Evolutionary conservation across 2,113 vertebrate species (phyloP), one percentile per base, ranked within the genome.

Genomic region (Syrrhaptes paradoxus): DNA sequence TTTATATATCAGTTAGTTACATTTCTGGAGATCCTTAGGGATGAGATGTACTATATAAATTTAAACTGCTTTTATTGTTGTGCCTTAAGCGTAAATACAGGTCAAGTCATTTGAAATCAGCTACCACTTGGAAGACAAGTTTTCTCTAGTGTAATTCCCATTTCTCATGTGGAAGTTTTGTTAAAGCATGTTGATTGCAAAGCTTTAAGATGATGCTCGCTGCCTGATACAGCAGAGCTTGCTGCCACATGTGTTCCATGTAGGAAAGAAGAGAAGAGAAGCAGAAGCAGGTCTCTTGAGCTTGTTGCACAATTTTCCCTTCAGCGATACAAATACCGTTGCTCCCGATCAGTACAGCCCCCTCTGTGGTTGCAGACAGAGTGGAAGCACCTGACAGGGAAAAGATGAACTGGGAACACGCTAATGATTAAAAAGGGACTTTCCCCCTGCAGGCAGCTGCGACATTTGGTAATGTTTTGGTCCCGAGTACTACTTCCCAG

Each of bases 11-110:
- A 74, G 2, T 28, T 59, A n/a, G 43, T 77, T 88, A 79, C 70
- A 92, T 96, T 88, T 93, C 77, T 96, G 88, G 73, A 51, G 83
- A 89, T 94, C 86, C 76, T 95, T 68, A 84, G 80, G 57, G 79
- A 70, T 95, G 93, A 94, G 62, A 78, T 87, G 22, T 41, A 61
- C 66, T 54, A 3, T 62, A 68, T 78, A 8, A 67, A 34, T 75
- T 88, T 92, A 73, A 94, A 72, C n/a, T 58, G 70, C 66, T 95
- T 85, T 90, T 94, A 28, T 94, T 91, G 77, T 93, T 91, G 41
- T 73, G 74, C 91, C 84, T 62, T 70, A 43, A 67, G 70, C 62
- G 31, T 90, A 89, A 95, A 75, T 71, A 68, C 34, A 72, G 73
- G 79, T 72, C 73, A 90, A 74, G 36, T 81, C 3, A 68, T 87